Percentiles rank a stretch among this genome's conserved stretches.
Conservation (phyloP, 2,888 invertebrate genomes). For the Amiota mariae region DNA sequence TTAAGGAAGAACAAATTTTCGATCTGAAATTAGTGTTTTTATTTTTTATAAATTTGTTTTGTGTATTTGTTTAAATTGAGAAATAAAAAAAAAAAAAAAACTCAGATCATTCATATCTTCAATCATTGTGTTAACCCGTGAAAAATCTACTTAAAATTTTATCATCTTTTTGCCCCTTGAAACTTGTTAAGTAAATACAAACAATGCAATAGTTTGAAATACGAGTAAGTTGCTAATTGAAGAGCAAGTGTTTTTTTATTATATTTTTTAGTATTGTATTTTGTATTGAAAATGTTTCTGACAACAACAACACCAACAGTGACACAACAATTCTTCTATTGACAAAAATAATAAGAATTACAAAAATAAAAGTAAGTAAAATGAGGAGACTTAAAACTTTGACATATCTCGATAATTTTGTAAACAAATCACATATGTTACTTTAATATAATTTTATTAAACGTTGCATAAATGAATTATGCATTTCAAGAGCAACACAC, state of each 20-base stretch:
- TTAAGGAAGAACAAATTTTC: too few species aligned
- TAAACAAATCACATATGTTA: constrained; percentile 15
- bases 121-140: neutral
- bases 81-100: too few species aligned
- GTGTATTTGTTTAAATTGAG: too few species aligned
- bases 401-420: neutral
- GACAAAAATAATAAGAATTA: neutral
- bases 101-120: too few species aligned
- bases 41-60: too few species aligned
- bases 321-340: constrained; percentile 13
- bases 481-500: constrained; percentile 20
- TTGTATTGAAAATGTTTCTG: neutral
- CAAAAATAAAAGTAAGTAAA: too few species aligned
- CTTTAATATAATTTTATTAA: neutral
- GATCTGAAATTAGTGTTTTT: too few species aligned
- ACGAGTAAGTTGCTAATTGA: constrained; percentile 16
- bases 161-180: neutral
- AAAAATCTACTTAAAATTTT: neutral
- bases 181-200: neutral
- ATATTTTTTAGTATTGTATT: neutral
- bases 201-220: neutral
- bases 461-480: constrained; percentile 26
- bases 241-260: constrained; percentile 1
- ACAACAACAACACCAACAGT: neutral
- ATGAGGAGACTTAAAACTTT: too few species aligned